Evolutionary conservation across 2,797 vertebrate genomes (phyloP).

Genomic region (Spinus olivaceus): DNA sequence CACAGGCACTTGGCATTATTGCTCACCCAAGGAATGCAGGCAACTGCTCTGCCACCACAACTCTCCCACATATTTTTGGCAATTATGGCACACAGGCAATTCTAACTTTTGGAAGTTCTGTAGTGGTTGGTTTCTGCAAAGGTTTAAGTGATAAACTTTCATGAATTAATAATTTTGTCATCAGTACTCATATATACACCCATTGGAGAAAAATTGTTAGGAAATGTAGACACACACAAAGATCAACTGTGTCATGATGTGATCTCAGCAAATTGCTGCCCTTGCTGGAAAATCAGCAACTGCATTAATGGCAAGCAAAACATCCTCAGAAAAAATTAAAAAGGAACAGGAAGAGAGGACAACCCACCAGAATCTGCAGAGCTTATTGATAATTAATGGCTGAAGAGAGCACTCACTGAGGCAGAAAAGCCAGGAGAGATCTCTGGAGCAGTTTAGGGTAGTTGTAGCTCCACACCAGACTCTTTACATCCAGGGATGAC

Average conservation of each 20-base stretch:
- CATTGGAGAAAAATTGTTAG: neutral
- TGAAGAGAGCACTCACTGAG: neutral
- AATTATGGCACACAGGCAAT: neutral
- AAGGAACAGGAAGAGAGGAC: neutral
- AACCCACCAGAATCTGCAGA: neutral
- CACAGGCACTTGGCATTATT: neutral
- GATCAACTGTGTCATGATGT: neutral
- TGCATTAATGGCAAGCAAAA: neutral
- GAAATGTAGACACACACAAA: neutral
- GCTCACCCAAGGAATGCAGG: neutral
- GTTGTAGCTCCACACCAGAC: neutral
- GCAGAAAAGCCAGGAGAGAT: neutral
- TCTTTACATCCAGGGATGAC: neutral
- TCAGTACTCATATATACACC: neutral
- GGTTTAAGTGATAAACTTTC: neutral
- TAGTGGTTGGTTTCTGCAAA: neutral
- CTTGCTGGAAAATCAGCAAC: neutral
- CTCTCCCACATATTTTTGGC: neutral
- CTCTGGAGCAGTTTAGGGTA: neutral
- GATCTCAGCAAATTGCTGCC: neutral
- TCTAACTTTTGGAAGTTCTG: neutral
- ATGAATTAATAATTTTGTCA: neutral
- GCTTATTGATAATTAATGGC: neutral
- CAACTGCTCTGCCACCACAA: neutral
- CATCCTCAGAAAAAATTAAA: neutral